A percentile compares a stretch with the other conserved stretches of the same genome.
phyloP scores from a whole-genome alignment of 2,113 vertebrate genomes.

The Catharus minimus region DNA sequence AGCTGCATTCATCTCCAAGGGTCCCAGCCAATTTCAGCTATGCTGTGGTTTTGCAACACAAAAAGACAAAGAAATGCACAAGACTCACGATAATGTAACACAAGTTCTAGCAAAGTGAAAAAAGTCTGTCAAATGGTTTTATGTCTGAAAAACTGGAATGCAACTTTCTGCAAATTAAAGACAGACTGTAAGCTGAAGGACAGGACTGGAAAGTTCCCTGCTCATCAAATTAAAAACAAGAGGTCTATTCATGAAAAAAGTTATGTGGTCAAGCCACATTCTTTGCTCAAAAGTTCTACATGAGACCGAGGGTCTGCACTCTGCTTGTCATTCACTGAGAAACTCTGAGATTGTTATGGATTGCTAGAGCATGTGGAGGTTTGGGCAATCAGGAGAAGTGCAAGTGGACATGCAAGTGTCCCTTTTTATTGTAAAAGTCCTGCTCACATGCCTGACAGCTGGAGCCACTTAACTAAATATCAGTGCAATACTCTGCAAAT shows the following conservation, averaged over 20 bases:
- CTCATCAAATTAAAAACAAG: slow-evolving; percentile 80
- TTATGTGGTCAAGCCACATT: slow-evolving; percentile 66
- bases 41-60: not conserved
- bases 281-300: slow-evolving; percentile 48
- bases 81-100: slow-evolving; percentile 22
- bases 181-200: slow-evolving; percentile 72
- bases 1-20: not conserved
- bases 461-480: slow-evolving; percentile 41
- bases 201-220: slow-evolving; percentile 73
- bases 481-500: not conserved
- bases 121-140: slow-evolving; percentile 49
- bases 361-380: not conserved
- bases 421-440: not conserved
- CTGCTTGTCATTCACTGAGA: not conserved
- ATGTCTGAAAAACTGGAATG: slow-evolving; percentile 71
- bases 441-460: slow-evolving; percentile 31
- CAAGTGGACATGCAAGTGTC: not conserved
- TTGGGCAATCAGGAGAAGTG: not conserved
- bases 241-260: slow-evolving; percentile 71
- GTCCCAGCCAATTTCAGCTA: not conserved
- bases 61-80: not conserved
- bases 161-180: slow-evolving; percentile 76
- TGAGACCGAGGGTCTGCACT: not conserved
- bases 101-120: slow-evolving; percentile 33
- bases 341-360: not conserved